Evolutionary conservation across 1,140 invertebrate genomes (phyloP), one percentile per base, ranked within the genome.

Genomic region (Zophobas morio): DNA sequence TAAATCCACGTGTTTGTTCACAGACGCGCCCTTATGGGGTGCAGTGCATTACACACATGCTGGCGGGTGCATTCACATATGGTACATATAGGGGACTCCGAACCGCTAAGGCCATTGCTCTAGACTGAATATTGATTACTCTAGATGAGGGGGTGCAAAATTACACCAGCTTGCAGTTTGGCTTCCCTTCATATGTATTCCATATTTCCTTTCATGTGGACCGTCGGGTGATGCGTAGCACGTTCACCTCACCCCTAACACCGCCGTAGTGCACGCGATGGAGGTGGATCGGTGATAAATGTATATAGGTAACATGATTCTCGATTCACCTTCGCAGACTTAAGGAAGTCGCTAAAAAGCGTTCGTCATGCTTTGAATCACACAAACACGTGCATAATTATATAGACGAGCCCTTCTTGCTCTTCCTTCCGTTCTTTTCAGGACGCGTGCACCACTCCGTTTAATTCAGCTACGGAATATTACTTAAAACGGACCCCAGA

Each of bases 51-150:
- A 72, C 70, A 72, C 76, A 77, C 53, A 77, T 77, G 76, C 47
- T 77, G 76, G 76, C 76, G 76, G 76, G 76, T 77, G 76, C 76
- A 77, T 77, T 77, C 76, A 77, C 76, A 77, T 77, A 77, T 77
- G 76, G 76, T 73, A 77, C 70, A 77, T 60, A 72, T 72, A 70
- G 76, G 76, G 76, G 71, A 77, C 76, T 77, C 76, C 46, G 71
- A 35, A 77, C 76, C 54, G 54, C 76, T 77, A 77, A 73, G 76
- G 76, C 53, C 70, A 77, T 60, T 77, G 76, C 76, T 77, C 76
- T 42, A 77, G 54, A 73, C 63, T 73, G 76, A 77, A 77, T 77
- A 77, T 77, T 77, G 76, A 77, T 77, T 77, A 77, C 56, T 51
- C 51, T 40, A 51, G 53, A 33, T 73, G 76, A 77, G 76, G 76